A percentile compares a stretch with the other conserved stretches of the same genome.
Evolutionary conservation across 2,888 invertebrate genomes (phyloP).

Genomic region (Ptychoptera albimana): DNA sequence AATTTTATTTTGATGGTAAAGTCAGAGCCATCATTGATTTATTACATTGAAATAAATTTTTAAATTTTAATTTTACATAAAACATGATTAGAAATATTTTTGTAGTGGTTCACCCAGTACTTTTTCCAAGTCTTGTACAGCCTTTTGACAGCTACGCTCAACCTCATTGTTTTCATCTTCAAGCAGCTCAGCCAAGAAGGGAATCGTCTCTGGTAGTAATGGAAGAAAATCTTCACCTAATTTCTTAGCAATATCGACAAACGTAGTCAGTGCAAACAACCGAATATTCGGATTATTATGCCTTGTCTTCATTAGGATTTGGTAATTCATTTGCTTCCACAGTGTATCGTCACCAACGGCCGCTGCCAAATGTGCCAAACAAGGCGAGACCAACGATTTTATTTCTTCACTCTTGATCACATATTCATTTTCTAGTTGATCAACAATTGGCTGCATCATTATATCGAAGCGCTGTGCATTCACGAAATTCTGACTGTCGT

Average conservation of each 20-base stretch:
- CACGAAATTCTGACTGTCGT: constrained; percentile 71
- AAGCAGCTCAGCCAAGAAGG: constrained; percentile 81
- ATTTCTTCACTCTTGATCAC: constrained; percentile 44
- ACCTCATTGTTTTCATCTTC: constrained; percentile 79
- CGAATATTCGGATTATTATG: constrained; percentile 58
- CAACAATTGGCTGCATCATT: constrained; percentile 72
- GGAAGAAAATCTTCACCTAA: constrained; percentile 80
- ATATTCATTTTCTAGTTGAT: constrained; percentile 64
- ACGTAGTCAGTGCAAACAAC: constrained; percentile 49
- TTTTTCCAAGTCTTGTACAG: constrained; percentile 69
- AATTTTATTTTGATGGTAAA: too few relatives aligned
- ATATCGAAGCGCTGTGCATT: constrained; percentile 72
- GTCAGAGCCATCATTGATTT: too few relatives aligned
- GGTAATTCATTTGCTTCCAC: constrained; percentile 84
- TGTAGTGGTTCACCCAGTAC: constrained; percentile 81
- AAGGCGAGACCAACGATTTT: constrained; percentile 50
- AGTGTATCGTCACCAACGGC: constrained; percentile 70
- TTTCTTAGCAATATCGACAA: constrained; percentile 65
- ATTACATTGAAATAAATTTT: too few relatives aligned
- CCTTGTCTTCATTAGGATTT: constrained; percentile 74
- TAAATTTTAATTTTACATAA: too few relatives aligned
- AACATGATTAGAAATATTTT: constrained; percentile 74
- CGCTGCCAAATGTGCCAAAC: constrained; percentile 67
- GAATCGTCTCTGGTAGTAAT: constrained; percentile 81
- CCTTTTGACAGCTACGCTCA: constrained; percentile 61